Evolutionary conservation across 2,888 invertebrate genomes (phyloP).

Genomic region (Smittia aterrima): DNA sequence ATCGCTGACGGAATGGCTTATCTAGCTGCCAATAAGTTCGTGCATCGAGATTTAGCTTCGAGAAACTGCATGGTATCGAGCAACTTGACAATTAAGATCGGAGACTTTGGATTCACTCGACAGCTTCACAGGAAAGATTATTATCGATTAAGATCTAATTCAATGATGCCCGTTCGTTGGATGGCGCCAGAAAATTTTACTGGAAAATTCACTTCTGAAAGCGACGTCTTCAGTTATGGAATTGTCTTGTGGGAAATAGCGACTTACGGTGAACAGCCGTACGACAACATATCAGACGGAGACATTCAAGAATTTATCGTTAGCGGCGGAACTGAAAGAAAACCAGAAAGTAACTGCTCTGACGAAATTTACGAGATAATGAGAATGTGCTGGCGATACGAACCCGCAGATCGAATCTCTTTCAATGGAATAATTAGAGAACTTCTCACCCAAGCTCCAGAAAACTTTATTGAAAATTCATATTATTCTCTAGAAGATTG

Average conservation of each 20-base stretch:
- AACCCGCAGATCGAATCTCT: neutral
- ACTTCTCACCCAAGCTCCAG: no score
- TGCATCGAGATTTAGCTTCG: neutral
- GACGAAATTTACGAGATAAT: neutral
- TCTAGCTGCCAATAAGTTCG: neutral
- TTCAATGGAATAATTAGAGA: neutral
- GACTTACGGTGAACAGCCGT: constrained; percentile 3
- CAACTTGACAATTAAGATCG: neutral
- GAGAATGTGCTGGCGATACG: neutral
- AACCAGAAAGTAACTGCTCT: neutral
- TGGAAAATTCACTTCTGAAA: neutral
- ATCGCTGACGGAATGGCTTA: constrained; percentile 3
- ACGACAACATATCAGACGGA: neutral
- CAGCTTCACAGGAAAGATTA: neutral
- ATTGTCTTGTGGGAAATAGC: no score
- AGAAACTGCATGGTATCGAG: neutral
- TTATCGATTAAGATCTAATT: no score
- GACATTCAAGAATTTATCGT: neutral
- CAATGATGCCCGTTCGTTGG: neutral
- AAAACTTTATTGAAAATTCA: no score
- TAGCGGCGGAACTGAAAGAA: neutral
- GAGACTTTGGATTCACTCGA: neutral
- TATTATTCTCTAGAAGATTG: no score
- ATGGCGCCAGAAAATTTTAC: neutral
- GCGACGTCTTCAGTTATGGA: no score